These are phyloP conservation scores for Pachypanchax playfairii DNA, from an alignment of 2,113 vertebrate genomes.

Conservation along the genomic window DNA sequence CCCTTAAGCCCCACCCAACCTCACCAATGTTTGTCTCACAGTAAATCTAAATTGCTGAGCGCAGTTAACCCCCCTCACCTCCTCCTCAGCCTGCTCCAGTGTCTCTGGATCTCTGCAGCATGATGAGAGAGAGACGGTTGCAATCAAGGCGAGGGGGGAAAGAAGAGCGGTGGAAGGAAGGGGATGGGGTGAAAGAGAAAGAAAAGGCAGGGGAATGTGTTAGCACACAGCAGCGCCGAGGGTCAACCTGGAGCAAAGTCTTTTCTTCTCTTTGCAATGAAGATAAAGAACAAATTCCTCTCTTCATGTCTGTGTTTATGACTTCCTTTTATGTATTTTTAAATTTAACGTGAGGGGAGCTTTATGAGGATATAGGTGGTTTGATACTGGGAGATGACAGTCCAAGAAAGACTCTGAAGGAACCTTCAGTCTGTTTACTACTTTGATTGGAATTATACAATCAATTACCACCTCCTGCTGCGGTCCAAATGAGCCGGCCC, in stretches of 20 bases:
- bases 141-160: constrained; percentile 52
- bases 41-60: constrained; percentile 73
- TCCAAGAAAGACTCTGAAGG: constrained; percentile 36
- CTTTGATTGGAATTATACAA: constrained; percentile 77
- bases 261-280: constrained; percentile 10
- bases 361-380: constrained; percentile 7
- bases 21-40: constrained; percentile 60
- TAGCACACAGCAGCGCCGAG: constrained; percentile 36
- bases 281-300: constrained; percentile 31
- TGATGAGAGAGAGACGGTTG: constrained; percentile 41
- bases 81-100: constrained; percentile 23
- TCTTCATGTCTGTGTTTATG: not conserved
- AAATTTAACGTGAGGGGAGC: constrained; percentile 50
- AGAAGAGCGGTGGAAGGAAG: not conserved
- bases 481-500: constrained; percentile 82
- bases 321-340: constrained; percentile 31
- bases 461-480: constrained; percentile 79
- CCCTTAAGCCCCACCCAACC: constrained; percentile 1
- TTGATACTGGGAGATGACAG: constrained; percentile 7
- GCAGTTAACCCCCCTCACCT: constrained; percentile 67
- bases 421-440: constrained; percentile 76
- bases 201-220: constrained; percentile 41
- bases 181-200: not conserved
- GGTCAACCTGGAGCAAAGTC: constrained; percentile 47
- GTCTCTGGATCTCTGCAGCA: constrained; percentile 32